Evolutionary conservation across 2,113 vertebrate genomes (phyloP), one percentile per base, ranked within the genome.

Genomic region (Chlorocebus sabaeus): DNA sequence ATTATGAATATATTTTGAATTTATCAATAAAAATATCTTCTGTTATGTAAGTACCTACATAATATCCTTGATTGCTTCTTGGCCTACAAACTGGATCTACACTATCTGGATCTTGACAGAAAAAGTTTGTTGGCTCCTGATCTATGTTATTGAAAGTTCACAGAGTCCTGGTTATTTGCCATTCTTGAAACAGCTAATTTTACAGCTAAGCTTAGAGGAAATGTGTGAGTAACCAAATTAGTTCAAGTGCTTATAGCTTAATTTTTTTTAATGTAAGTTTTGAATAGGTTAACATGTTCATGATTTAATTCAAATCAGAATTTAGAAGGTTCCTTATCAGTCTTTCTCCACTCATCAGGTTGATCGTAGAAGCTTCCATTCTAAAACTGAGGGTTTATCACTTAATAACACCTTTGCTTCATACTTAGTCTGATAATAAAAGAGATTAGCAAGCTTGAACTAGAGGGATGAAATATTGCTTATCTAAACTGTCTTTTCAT

Each of bases 391-490:
- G 45, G 27, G 0, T 96, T 97, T 82, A 22, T 94, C 32, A 68
- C 45, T 93, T 96, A 87, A 95, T 96, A 98, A 94, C 90, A 43
- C 90, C 38, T 98, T 92, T 96, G 43, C 59, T 97, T 97, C 97
- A 84, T 97, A 20, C 40, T 97, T 95, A 88, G 84, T 82, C 94
- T 97, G 89, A 89, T 97, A 97, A n/a, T 97, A 81, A 64, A 45
- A 45, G 73, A 95, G 57, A 85, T 80, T 80, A 95, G 52, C 27
- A 88, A 87, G 89, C 70, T 97, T 98, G 72, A 97, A 97, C 90
- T 93, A 94, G 83, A 94, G 61, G 23, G 57, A 8, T 40, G 97
- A 43, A 97, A 95, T 94, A 89, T 27, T 73, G 23, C 59, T 96
- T 86, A 94, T 0, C 93, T 61, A 32, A 50, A 93, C 86, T 82